These are phyloP conservation scores for Charadrius vociferus DNA, from an alignment of 2,113 vertebrate genomes.

Conservation along the genomic window DNA sequence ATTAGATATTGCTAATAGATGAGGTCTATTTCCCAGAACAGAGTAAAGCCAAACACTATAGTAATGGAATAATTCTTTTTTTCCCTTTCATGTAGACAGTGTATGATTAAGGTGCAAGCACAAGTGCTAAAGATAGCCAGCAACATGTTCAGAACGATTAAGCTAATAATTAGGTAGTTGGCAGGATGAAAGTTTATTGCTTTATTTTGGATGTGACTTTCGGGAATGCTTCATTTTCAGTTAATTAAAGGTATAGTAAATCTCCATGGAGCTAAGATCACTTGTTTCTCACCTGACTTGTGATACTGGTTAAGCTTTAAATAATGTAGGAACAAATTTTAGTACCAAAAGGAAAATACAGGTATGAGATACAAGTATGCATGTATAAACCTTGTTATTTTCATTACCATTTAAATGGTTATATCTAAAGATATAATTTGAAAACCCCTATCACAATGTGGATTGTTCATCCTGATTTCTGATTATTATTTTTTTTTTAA, in stretches of 20 bases:
- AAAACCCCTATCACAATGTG: not conserved
- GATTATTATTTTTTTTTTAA: rapidly evolving
- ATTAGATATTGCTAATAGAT: not conserved
- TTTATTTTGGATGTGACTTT: not conserved
- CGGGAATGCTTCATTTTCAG: not conserved
- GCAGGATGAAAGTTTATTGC: not conserved
- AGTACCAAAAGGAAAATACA: not conserved
- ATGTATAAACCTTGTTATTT: not conserved
- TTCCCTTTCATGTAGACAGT: not conserved
- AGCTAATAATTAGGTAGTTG: not conserved
- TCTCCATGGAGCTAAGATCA: not conserved
- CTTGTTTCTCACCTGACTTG: not conserved
- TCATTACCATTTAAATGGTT: not conserved
- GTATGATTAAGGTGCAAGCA: not conserved
- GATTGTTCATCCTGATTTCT: not conserved
- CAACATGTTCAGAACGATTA: not conserved
- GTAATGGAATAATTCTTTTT: not conserved
- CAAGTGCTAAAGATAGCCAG: not conserved
- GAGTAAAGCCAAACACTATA: not conserved
- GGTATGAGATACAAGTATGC: not conserved
- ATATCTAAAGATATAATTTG: not conserved
- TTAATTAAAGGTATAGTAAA: not conserved
- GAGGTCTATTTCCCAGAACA: not conserved
- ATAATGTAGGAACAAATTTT: not conserved
- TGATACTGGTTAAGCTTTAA: not conserved